Base-by-base conservation (phyloP, 64 coral and sea anemone species). In the Hydrozoanthus tunicans region DNA sequence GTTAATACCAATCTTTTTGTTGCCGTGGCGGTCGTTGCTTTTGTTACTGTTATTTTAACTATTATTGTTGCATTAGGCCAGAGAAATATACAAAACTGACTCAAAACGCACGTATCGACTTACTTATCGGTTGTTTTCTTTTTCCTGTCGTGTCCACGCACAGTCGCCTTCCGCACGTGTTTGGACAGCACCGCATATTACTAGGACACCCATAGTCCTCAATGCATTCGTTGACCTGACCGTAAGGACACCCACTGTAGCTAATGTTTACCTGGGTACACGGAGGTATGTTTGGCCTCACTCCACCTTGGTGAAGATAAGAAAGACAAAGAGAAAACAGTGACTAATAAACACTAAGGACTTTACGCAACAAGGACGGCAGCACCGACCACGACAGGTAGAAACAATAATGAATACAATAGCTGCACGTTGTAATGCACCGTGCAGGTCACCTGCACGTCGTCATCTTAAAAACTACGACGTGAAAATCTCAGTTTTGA, bases 101-200 rank as follows among this genome's bases (percentile, higher is more conserved):
- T 43, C 6, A 5, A 5, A 7, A 26, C 15, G 5, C 60, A 81
- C 15, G 6, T 24, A 3, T 64, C 6, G 56, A 56, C 83, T 7
- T 86, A 86, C 83, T 53, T 4, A 11, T 56, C 53, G 4, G 15
- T 14, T 26, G 70, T 71, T 70, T 58, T 24, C 14, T 72, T 70
- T 58, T 58, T 7, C 53, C 53, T 71, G 82, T 12, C 58, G 83
- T 86, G 53, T 86, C 83, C 52, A 86, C 17, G 72, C 83, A 86
- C 10, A 86, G 2, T 24, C 67, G 83, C 24, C 83, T 51, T 24
- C 83, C 83, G 58, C 83, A 86, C 4, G 6, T 86, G 53, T 86
- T 86, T 86, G 53, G 9, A 71, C 83, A 86, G 6, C 83, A 86
- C 26, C 66, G 70, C 83, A 86, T 86, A 20, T 24, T 56, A 67